Conservation (phyloP, 2,113 vertebrate genomes). For the Balaeniceps rex region DNA sequence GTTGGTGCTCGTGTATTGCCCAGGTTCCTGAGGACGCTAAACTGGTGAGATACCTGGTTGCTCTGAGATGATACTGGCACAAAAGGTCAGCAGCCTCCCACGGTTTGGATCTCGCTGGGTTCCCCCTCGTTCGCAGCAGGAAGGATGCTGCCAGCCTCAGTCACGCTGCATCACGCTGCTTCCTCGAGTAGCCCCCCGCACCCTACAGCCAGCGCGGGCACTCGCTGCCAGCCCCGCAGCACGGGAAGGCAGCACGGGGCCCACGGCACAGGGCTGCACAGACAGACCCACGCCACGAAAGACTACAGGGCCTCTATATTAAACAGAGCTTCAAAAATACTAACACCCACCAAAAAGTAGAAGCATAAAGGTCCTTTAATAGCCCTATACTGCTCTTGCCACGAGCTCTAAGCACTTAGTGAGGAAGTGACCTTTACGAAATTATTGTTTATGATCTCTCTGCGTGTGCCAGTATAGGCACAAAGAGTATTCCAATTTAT, state of each 20-base stretch:
- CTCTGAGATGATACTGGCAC: not conserved
- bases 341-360: not conserved
- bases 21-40: not conserved
- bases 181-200: accelerated
- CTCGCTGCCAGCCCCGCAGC: not conserved
- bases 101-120: not conserved
- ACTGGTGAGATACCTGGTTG: not conserved
- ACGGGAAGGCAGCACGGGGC: not conserved
- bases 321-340: conserved; percentile 13
- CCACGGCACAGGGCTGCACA: not conserved
- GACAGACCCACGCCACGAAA: not conserved
- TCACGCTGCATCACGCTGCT: accelerated
- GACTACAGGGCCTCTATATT: not conserved
- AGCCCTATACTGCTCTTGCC: conserved; percentile 38
- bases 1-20: accelerated
- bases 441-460: conserved; percentile 79
- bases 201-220: accelerated
- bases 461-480: conserved; percentile 45
- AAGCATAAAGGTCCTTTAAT: conserved; percentile 29
- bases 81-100: not conserved
- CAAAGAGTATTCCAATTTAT: conserved; percentile 81
- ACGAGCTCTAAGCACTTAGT: conserved; percentile 33
- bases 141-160: not conserved
- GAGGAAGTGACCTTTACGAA: conserved; percentile 76
- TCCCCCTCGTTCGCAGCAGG: not conserved